Evolutionary conservation across 2,113 vertebrate species (phyloP).

Genomic region (Gymnarchus niloticus): DNA sequence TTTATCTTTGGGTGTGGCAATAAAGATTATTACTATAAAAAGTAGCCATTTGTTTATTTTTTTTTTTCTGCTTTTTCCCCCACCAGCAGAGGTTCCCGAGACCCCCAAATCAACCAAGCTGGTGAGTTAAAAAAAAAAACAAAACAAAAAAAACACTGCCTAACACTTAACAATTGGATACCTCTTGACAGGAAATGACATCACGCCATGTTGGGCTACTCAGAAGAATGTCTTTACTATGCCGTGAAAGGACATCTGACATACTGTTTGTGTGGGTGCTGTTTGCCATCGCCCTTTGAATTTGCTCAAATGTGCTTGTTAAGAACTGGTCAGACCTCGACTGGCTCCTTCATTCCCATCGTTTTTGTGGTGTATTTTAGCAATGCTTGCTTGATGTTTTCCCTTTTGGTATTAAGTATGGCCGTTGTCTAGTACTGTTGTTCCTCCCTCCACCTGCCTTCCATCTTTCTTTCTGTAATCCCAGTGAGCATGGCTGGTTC

Average conservation of each 20-base stretch:
- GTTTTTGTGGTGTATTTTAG: neutral
- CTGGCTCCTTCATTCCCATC: neutral
- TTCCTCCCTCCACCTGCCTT: neutral
- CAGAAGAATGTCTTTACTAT: neutral
- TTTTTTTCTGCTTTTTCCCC: conserved; percentile 15
- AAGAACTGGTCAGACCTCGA: neutral
- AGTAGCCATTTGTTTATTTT: neutral
- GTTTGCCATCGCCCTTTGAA: neutral
- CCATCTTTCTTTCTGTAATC: neutral
- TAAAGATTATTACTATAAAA: neutral
- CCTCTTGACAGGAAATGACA: neutral
- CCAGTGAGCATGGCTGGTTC: neutral
- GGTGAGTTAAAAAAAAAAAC: conserved; percentile 64
- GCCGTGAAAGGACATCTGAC: neutral
- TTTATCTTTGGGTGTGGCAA: neutral
- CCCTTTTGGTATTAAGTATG: neutral
- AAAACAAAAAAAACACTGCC: neutral
- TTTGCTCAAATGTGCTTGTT: neutral
- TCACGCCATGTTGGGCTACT: neutral
- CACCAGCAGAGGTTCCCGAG: conserved; percentile 62
- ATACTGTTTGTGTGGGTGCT: neutral
- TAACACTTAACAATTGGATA: neutral
- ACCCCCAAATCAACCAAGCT: conserved; percentile 73
- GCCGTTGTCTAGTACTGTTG: neutral
- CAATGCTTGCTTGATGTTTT: neutral